Evolutionary conservation across 2,888 invertebrate genomes (phyloP).

Genomic region (Kryphioiulus occultus): DNA sequence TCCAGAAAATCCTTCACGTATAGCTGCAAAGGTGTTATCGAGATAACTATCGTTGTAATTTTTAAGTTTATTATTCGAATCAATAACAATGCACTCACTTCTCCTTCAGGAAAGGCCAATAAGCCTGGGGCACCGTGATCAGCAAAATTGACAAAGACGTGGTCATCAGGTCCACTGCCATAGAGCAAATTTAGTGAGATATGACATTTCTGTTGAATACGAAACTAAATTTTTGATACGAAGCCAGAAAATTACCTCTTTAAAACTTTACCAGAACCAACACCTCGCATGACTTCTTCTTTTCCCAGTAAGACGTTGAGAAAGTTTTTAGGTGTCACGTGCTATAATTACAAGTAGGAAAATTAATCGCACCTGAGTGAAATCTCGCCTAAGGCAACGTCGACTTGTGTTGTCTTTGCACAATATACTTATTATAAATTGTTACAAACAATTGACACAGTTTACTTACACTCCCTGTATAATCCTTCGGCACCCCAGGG

Average conservation of each 20-base stretch:
- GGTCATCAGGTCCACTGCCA: constrained; percentile 66
- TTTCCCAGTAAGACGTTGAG: constrained; percentile 68
- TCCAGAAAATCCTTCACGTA: constrained; percentile 61
- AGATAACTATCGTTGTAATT: background rate
- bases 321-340: constrained; percentile 68
- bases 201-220: background rate
- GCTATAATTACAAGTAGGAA: constrained; percentile 58
- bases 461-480: constrained; percentile 64
- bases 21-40: constrained; percentile 58
- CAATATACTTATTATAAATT: background rate
- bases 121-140: constrained; percentile 71
- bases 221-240: background rate
- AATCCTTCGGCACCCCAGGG: constrained; percentile 68
- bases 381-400: background rate
- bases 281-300: constrained; percentile 62
- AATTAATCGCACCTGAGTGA: constrained; percentile 28
- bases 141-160: constrained; percentile 70
- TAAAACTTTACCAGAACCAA: constrained; percentile 66
- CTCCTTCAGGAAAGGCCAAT: constrained; percentile 64
- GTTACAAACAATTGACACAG: background rate
- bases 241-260: constrained; percentile 59
- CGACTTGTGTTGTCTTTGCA: background rate
- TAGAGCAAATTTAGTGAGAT: background rate
- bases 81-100: constrained; percentile 30
- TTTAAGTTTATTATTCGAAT: background rate